Evolutionary conservation across 2,113 vertebrate species (phyloP).

Genomic region (Poeciliopsis retropinna): DNA sequence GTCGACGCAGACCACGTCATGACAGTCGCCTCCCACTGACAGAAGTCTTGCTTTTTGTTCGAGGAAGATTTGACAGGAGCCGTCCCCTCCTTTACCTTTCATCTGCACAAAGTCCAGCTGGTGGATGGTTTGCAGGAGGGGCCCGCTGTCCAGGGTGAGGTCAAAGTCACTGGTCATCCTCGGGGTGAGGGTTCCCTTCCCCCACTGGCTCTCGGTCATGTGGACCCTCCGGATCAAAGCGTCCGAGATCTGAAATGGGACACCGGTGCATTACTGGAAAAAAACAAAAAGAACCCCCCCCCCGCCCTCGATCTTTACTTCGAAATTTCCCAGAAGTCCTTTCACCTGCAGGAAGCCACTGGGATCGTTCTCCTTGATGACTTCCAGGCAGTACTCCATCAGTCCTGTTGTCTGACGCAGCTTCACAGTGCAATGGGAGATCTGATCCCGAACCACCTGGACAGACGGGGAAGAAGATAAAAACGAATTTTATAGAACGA

Average conservation of each 20-base stretch:
- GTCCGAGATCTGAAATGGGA: slow-evolving; percentile 89
- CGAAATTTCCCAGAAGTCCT: neutral
- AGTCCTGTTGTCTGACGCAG: slow-evolving; percentile 96
- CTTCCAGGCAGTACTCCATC: slow-evolving; percentile 99
- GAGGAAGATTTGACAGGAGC: too few relatives aligned
- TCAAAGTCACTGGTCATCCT: slow-evolving; percentile 98
- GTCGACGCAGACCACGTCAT: too few relatives aligned
- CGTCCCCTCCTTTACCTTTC: slow-evolving; percentile 85
- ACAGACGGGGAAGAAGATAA: neutral
- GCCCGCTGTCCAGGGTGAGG: slow-evolving; percentile 94
- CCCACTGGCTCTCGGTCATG: slow-evolving; percentile 96
- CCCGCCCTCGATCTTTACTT: neutral
- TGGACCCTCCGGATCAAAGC: slow-evolving; percentile 96
- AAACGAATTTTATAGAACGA: neutral
- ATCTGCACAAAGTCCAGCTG: slow-evolving; percentile 98
- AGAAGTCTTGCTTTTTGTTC: too few relatives aligned
- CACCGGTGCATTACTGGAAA: neutral
- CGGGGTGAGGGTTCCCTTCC: slow-evolving; percentile 94
- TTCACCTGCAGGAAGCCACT: slow-evolving; percentile 96
- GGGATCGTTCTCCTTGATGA: slow-evolving; percentile 99
- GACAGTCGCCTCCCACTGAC: too few relatives aligned
- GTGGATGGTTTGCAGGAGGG: slow-evolving; percentile 94
- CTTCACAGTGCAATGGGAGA: slow-evolving; percentile 97
- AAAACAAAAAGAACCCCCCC: too few relatives aligned
- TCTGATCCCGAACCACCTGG: slow-evolving; percentile 98